Evolutionary conservation across 2,888 invertebrate species (phyloP).

Genomic region (Spilarctia lutea): DNA sequence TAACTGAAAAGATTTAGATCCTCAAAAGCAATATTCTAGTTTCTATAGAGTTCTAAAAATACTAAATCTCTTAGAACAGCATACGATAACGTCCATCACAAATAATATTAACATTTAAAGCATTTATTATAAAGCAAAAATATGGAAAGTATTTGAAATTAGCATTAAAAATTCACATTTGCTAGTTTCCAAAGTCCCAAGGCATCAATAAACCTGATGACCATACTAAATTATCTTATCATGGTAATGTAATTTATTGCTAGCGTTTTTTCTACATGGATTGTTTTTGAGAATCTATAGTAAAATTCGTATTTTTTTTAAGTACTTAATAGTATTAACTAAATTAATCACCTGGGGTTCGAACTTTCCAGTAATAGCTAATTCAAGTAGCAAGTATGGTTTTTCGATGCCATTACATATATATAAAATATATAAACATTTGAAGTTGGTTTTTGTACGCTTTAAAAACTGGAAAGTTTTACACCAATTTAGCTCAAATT

Average conservation of each 20-base stretch:
- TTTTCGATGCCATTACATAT: too few relatives aligned
- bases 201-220: slow-evolving; percentile 54
- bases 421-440: too few relatives aligned
- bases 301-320: too few relatives aligned
- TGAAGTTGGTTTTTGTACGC: too few relatives aligned
- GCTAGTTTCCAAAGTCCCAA: slow-evolving; percentile 44
- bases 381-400: too few relatives aligned
- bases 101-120: slow-evolving; percentile 36
- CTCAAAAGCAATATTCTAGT: neutral
- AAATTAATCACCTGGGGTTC: slow-evolving; percentile 18
- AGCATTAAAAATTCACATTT: slow-evolving; percentile 55
- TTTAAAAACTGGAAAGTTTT: too few relatives aligned
- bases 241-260: slow-evolving; percentile 52
- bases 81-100: slow-evolving; percentile 22
- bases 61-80: neutral
- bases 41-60: neutral
- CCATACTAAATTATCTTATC: slow-evolving; percentile 44
- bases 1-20: neutral
- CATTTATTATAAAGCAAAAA: slow-evolving; percentile 24
- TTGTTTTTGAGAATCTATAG: slow-evolving; percentile 40
- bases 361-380: too few relatives aligned
- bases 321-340: too few relatives aligned
- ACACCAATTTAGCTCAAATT: too few relatives aligned
- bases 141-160: slow-evolving; percentile 34
- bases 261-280: slow-evolving; percentile 41